These are phyloP conservation scores for Odontesthes bonariensis DNA, from an alignment of 2,113 vertebrate species.

Conservation along the genomic window DNA sequence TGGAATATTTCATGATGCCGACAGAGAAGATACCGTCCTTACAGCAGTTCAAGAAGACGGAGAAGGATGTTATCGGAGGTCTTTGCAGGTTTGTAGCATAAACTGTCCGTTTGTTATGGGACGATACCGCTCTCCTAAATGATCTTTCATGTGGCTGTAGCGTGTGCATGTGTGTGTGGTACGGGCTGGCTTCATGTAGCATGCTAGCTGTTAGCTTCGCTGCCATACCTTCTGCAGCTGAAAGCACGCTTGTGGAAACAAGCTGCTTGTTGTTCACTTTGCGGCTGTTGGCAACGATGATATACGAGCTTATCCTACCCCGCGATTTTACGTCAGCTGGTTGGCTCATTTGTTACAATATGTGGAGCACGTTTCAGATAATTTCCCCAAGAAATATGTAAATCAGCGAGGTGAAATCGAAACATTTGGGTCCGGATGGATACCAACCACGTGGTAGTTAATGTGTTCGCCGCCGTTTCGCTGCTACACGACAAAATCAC, in stretches of 20 bases:
- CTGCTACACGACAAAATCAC: constrained; percentile 11
- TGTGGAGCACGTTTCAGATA: background rate
- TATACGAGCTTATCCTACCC: rapidly evolving
- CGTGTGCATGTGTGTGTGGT: constrained; percentile 31
- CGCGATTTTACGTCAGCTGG: rapidly evolving
- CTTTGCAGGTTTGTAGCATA: constrained; percentile 88
- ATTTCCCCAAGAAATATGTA: constrained; percentile 29
- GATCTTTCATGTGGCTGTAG: constrained; percentile 35
- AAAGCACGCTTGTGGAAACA: constrained; percentile 34
- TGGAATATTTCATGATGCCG: constrained; percentile 95
- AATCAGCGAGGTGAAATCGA: constrained; percentile 54
- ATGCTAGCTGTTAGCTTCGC: constrained; percentile 58
- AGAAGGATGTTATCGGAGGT: constrained; percentile 93
- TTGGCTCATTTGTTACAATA: rapidly evolving
- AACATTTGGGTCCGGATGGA: constrained; percentile 50
- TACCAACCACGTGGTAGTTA: constrained; percentile 79
- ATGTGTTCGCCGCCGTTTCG: constrained; percentile 41
- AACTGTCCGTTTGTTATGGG: background rate
- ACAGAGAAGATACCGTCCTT: constrained; percentile 89
- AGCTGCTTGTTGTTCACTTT: constrained; percentile 38
- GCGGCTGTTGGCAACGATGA: background rate
- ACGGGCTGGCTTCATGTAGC: constrained; percentile 54
- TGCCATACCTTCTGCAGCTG: constrained; percentile 51
- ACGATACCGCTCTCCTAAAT: background rate
- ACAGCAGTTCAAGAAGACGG: constrained; percentile 93